A percentile compares a stretch with the other conserved stretches of the same genome.
These are phyloP conservation scores for Drosophila pruinosa DNA, from an alignment of 1,140 invertebrate genomes.

Conservation along the genomic window DNA sequence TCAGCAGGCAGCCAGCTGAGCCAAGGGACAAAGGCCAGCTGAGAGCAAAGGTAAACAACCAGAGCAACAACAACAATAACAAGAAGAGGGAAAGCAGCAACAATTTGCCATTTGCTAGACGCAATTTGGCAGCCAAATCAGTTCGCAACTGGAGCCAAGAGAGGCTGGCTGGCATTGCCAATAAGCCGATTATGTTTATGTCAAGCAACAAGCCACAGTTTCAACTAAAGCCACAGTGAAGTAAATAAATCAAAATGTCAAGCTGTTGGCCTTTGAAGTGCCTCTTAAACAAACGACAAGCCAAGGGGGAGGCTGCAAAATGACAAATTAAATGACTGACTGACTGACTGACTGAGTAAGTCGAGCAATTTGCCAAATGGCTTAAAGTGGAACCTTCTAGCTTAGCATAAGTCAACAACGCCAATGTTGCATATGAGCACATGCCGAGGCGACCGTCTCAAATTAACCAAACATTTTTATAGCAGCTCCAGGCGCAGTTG, in stretches of 20 bases:
- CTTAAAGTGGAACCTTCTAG: neutral
- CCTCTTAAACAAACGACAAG: slow-evolving; percentile 50
- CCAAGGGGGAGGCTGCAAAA: neutral
- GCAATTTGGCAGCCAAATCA: slow-evolving; percentile 38
- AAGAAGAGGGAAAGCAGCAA: neutral
- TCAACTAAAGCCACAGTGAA: slow-evolving; percentile 37
- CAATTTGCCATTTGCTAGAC: slow-evolving; percentile 26
- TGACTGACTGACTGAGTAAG: neutral
- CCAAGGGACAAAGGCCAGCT: slow-evolving; percentile 23
- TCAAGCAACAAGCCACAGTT: slow-evolving; percentile 58
- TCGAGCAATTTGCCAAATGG: neutral
- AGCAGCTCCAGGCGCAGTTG: slow-evolving; percentile 5
- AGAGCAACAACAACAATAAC: neutral
- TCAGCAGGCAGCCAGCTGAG: slow-evolving; percentile 4
- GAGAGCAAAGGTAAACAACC: slow-evolving; percentile 17
- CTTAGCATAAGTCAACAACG: neutral
- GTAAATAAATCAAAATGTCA: slow-evolving; percentile 77
- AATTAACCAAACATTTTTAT: slow-evolving; percentile 22
- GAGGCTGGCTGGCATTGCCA: slow-evolving; percentile 28
- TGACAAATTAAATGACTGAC: slow-evolving; percentile 1
- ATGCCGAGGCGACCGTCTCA: slow-evolving; percentile 17
- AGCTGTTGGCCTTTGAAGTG: slow-evolving; percentile 57
- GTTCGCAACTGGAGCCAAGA: slow-evolving; percentile 15
- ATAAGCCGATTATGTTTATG: slow-evolving; percentile 61
- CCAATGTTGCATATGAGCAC: slow-evolving; percentile 55